Evolutionary conservation across 2,797 vertebrate genomes (phyloP).

Genomic region (Anguilla obscura): DNA sequence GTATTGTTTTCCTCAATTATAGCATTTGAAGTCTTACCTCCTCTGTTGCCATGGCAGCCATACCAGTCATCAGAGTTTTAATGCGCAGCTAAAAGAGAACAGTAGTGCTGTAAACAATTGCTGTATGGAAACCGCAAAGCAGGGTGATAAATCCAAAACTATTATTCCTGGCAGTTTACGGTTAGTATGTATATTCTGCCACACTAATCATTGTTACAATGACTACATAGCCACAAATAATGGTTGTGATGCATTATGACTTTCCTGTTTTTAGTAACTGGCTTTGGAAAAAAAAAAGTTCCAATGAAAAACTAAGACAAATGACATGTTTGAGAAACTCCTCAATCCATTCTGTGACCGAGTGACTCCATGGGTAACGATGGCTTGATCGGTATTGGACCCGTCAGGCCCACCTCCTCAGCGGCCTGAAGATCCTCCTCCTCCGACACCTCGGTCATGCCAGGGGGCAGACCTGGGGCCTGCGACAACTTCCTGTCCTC

Average conservation of each 20-base stretch:
- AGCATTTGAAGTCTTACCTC: conserved; percentile 72
- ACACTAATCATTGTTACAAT: not conserved
- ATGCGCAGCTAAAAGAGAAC: conserved; percentile 75
- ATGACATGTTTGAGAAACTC: not conserved
- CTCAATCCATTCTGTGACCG: not conserved
- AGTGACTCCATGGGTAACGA: not conserved
- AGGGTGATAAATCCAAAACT: not conserved
- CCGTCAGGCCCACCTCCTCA: conserved; percentile 78
- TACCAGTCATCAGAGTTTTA: conserved; percentile 90
- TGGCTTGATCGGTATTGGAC: not conserved
- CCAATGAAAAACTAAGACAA: not conserved
- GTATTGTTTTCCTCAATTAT: not conserved
- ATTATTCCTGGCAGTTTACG: not conserved
- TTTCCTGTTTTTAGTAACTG: not conserved
- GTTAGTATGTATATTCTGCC: not conserved
- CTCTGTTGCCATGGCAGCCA: conserved; percentile 89
- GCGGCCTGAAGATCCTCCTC: conserved; percentile 86
- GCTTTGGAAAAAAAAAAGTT: not conserved
- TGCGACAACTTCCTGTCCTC: conserved; percentile 75
- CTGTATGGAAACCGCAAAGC: not conserved
- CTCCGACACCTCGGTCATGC: conserved; percentile 73
- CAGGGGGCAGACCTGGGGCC: conserved; percentile 61
- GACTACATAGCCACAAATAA: not conserved
- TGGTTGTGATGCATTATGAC: not conserved
- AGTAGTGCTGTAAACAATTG: not conserved